Base-by-base conservation (phyloP, 2,113 vertebrate genomes). In the Nothocercus julius region DNA sequence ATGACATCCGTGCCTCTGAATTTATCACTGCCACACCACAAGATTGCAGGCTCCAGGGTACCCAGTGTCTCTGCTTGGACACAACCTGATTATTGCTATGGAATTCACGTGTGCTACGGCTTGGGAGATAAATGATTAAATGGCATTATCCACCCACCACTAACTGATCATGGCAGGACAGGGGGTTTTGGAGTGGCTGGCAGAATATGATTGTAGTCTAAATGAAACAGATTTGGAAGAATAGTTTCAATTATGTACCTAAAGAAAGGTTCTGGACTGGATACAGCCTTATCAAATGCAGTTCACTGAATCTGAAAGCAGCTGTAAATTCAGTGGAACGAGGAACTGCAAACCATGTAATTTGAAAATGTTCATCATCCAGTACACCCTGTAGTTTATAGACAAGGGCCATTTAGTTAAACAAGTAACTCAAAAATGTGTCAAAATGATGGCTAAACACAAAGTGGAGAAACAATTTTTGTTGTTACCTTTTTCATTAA, bases 361-460 rank as follows among this genome's bases (percentile, higher is more conserved):
- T 98, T 97, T 97, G 96, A 96, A 98, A 98, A 94, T 95, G 85
- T 96, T 97, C 94, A 81, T 97, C 93, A 96, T 94, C 64, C 85
- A 93, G 51, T 81, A 96, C 51, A 73, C 87, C 89, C 94, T 96
- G 85, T 66, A 91, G 78, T 95, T 96, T 93, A 87, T 14, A 96
- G 93, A 96, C 90, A 97, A 85, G 82, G 66, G 54, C 36, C 53
- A 96, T 90, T 77, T 93, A 97, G 72, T 91, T 95, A 91, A 96
- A 95, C 80, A 93, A 94, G 72, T 79, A 94, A 85, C 14, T 82
- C 9, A 11, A 66, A 95, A 90, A 91, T 91, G 58, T 83, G 58
- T 74, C 45, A 77, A 22, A 89, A 68, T 70, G 68, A 94, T 63
- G 10, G 51, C 34, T 89, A 84, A 96, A 87, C 74, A 76, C 13